Percentiles rank a stretch among this genome's conserved stretches.
phyloP scores from a whole-genome alignment of 2,888 invertebrate species.

The Thymelicus acteon region DNA sequence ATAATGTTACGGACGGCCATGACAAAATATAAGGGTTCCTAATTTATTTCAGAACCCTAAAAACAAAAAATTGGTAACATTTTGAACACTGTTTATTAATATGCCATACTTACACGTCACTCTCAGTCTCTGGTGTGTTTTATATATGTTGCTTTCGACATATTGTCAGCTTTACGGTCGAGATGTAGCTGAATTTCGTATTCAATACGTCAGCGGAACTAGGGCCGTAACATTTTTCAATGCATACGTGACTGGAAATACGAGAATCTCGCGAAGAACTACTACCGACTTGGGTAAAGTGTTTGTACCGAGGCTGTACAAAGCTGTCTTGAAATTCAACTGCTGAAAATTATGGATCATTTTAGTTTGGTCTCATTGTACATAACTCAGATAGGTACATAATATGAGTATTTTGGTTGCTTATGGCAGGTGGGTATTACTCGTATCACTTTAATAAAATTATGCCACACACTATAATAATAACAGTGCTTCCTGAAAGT shows the following conservation, averaged over 20 bases:
- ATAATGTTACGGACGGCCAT: too few species aligned
- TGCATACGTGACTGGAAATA: conserved; percentile 65
- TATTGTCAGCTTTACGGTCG: conserved; percentile 27
- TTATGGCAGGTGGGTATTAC: too few species aligned
- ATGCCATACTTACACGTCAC: too few species aligned
- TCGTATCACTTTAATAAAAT: too few species aligned
- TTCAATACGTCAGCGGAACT: conserved; percentile 63
- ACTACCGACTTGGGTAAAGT: conserved; percentile 26
- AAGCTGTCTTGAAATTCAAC: not conserved
- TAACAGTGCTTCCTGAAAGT: too few species aligned
- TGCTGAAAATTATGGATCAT: not conserved
- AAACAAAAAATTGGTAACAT: too few species aligned
- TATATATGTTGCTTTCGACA: conserved; percentile 31
- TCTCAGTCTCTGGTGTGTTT: conserved; percentile 9
- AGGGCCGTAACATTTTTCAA: conserved; percentile 69
- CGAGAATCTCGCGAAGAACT: conserved; percentile 46
- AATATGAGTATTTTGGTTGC: too few species aligned
- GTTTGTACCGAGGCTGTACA: conserved; percentile 8
- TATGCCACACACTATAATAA: too few species aligned
- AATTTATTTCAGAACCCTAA: too few species aligned
- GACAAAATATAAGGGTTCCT: too few species aligned
- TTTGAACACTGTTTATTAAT: too few species aligned
- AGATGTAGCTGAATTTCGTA: conserved; percentile 53
- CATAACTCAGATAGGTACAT: too few species aligned
- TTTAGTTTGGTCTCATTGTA: not conserved